Base-by-base conservation (phyloP, 2,113 vertebrate species). In the Paracanthobrama guichenoti region DNA sequence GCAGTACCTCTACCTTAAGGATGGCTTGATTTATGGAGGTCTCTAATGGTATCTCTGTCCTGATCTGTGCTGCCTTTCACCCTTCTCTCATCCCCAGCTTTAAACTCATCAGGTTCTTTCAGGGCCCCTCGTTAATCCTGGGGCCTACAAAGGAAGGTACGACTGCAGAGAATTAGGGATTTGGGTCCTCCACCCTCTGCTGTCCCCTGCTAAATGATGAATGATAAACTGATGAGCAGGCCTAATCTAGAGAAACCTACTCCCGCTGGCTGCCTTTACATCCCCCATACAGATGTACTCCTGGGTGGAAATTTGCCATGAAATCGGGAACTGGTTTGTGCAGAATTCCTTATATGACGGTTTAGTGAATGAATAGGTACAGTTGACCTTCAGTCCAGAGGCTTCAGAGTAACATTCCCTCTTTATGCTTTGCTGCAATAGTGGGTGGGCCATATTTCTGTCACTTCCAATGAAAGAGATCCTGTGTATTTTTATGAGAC, bases 201-300 rank as follows among this genome's bases (percentile, higher is more conserved):
- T 79, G 62, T 79, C 73, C 88, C 91, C 88, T 11, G 82, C 89
- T 89, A 91, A 90, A 90, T 93, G 92, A 91, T 90, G 89, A 92
- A 93, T 93, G 93, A 94, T 93, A 92, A 94, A 93, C 90, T 92
- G 91, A 94, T 92, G 92, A 94, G 90, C 92, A 88, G 88, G 79
- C 87, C 91, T 93, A 93, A 94, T 93, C 90, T 92, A 90, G 88
- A 84, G 90, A 89, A 90, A 90, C 90, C 88, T 81, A 83, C 91
- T 88, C 91, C 90, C 28, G 86, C 91, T 87, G 90, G 87, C 86
- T 91, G 79, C 59, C 90, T 92, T 89, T 92, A 92, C 89, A 90
- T 90, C 90, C 90, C 89, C 87, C 80, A 88, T 91, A 93, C 92
- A 94, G 89, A 92, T 92, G 92, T 88, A 91, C 79, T 87, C 85